Base-by-base conservation (phyloP, 2,888 invertebrate genomes). In the Drosophila pseudotakahashii region DNA sequence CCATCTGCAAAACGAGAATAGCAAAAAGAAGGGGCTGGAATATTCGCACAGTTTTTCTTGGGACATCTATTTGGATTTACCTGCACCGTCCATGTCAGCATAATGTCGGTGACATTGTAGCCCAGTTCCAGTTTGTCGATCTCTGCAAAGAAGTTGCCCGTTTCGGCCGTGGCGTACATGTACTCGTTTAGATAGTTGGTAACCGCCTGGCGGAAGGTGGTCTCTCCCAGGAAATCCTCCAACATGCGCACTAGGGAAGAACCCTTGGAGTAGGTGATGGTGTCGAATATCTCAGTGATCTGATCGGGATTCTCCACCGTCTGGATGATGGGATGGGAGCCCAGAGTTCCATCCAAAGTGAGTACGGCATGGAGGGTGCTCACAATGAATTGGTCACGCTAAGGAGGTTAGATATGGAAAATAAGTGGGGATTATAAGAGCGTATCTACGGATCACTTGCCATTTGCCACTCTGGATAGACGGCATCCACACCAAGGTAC, bases 201-300 rank as follows among this genome's bases (percentile, higher is more conserved):
- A 0, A 97, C 95, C 0, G 95, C 97, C 14, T 91, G 90, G 66
- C 95, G 94, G 92, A 98, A 98, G 34, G 93, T 93, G 3, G 95
- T 94, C 53, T 94, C 92, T 0, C 89, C 89, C 64, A 97, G 94
- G 76, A 97, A 96, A 47, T 95, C 94, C 91, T 98, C 97, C 87
- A 98, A 91, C 98, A 98, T 98, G 55, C 98, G 93, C 47, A 98
- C 94, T 2, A 98, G 93, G 0, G 98, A 95, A 0, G 97, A 94
- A 32, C 98, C 98, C 96, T 98, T 98, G 79, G 94, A 95, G 89
- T 99, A 99, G 0, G 98, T 97, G 75, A 99, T 98, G 0, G 94
- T 92, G 90, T 98, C 98, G 90, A 98, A 98, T 69, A 98, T 96
- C 81, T 97, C 96, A 0, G 97, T 97, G 67, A 98, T 98, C 93